phyloP scores from a whole-genome alignment of 2,113 vertebrate genomes.

The Pterocles burchelli region DNA sequence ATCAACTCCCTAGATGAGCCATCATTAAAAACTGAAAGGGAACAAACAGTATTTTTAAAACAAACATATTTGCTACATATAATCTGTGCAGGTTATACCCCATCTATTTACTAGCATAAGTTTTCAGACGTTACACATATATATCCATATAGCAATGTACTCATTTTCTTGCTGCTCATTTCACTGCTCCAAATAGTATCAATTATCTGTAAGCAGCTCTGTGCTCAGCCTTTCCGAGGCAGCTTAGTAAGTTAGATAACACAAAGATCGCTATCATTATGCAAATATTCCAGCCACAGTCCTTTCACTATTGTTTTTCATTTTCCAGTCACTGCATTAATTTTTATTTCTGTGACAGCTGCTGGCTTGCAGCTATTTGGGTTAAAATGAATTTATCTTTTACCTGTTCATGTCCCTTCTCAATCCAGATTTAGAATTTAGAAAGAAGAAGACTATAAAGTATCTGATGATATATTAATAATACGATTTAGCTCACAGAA shows the following conservation, averaged over 20 bases:
- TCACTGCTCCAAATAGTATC: neutral
- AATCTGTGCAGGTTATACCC: neutral
- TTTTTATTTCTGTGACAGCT: neutral
- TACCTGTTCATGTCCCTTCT: neutral
- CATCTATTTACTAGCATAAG: rapidly evolving
- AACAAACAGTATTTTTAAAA: conserved; percentile 3
- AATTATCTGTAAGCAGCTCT: neutral
- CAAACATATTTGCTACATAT: neutral
- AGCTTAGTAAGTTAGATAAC: neutral
- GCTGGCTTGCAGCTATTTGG: neutral
- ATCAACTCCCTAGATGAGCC: conserved; percentile 93
- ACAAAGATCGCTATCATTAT: neutral
- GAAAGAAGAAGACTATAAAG: neutral
- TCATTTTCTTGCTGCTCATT: neutral
- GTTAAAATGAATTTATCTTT: neutral
- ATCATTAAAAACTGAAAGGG: conserved; percentile 93
- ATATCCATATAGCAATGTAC: neutral
- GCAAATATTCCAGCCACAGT: neutral
- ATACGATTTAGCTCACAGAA: neutral
- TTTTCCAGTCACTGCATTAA: neutral
- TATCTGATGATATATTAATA: neutral
- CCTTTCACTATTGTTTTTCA: neutral
- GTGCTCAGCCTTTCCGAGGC: neutral
- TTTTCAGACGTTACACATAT: neutral
- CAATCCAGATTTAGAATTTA: neutral